Evolutionary conservation across 2,797 vertebrate species (phyloP).

Genomic region (Enteromius treurensis): DNA sequence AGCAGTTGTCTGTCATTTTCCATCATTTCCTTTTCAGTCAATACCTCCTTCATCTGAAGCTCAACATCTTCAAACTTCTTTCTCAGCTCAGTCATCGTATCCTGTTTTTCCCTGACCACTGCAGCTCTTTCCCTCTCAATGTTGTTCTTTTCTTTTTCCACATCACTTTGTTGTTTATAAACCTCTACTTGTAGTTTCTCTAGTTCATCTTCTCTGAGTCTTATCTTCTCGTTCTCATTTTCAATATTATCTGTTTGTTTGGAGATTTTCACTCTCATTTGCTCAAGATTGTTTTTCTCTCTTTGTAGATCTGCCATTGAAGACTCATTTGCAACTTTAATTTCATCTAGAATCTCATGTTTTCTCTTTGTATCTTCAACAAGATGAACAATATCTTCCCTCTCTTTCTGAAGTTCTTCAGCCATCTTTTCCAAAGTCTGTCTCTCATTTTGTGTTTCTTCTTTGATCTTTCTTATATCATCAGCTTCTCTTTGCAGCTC

Average conservation of each 20-base stretch:
- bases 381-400: background rate
- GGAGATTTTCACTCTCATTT: background rate
- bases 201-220: background rate
- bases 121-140: background rate
- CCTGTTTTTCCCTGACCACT: background rate
- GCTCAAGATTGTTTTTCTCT: background rate
- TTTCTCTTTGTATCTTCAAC: background rate
- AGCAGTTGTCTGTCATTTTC: background rate
- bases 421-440: conserved; percentile 24
- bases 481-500: conserved; percentile 3
- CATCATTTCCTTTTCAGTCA: background rate
- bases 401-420: conserved; percentile 33
- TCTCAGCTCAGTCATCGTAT: background rate
- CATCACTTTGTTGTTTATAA: background rate
- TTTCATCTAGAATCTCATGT: background rate
- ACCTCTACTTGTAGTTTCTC: background rate
- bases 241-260: background rate
- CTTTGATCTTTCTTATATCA: background rate
- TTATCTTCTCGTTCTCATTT: background rate
- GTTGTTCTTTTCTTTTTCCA: background rate
- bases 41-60: background rate
- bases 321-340: background rate
- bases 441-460: conserved; percentile 5
- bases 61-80: background rate
- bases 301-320: background rate